Base-by-base conservation (phyloP, 1,140 invertebrate species). In the Ceratitis capitata region DNA sequence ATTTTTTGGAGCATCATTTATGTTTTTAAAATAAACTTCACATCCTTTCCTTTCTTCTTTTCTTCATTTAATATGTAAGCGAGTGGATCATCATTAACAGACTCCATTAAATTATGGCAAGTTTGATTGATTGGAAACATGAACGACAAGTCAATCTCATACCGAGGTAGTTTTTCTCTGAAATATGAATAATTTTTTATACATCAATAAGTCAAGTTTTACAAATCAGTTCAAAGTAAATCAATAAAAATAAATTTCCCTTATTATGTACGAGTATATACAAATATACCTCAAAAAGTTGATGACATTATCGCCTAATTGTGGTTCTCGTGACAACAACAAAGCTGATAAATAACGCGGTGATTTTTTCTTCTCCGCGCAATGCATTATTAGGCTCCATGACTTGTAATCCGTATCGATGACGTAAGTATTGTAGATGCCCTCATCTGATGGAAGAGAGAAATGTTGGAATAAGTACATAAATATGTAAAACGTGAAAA, bases 371-470 rank as follows among this genome's bases (percentile, higher is more conserved):
- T 97, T 96, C 89, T 97, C 96, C 3, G 96, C 96, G 87, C 97
- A 97, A 89, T 97, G 96, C 88, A 97, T 94, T 14, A 97, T 92
- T 47, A 97, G 92, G 1, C 95, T 94, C 96, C 96, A 97, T 2
- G 94, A 95, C 82, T 94, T 94, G 89, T 97, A 96, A 90, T 97
- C 96, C 0, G 96, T 96, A 89, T 97, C 97, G 87, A 97, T 88
- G 0, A 97, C 95, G 88, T 96, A 97, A 0, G 97, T 97, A 87
- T 97, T 97, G 92, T 97, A 97, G 85, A 97, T 93, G n/a, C 96
- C 96, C 92, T 97, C 96, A 92, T 97, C 96, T 97, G 92, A 82
- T 91, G 3, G 29, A 45, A 45, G 32, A 74, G 6, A 82, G 26
- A 32, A 85, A 23, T 3, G 19, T 39, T 32, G 6, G 1, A 16